Conservation (phyloP, 2,797 vertebrate species). For the Rhynchotus rufescens region DNA sequence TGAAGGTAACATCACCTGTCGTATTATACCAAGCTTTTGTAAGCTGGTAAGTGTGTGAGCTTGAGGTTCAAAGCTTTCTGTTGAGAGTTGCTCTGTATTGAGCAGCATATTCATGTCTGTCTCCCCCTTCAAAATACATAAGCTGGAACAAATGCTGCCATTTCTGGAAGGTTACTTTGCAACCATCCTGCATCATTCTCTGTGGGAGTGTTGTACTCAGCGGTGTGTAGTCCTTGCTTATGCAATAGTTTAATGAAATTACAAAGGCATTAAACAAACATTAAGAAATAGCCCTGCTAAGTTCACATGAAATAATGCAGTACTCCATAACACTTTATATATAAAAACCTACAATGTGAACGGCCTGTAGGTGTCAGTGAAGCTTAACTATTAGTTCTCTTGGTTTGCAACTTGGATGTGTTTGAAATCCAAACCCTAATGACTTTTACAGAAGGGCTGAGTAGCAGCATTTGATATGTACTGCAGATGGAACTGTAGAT, state of each 20-base stretch:
- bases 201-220: not conserved
- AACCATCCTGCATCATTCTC: not conserved
- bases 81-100: not conserved
- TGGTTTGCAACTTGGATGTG: not conserved
- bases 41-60: not conserved
- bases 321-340: fast-evolving
- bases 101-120: not conserved
- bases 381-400: not conserved
- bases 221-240: not conserved
- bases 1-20: not conserved
- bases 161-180: not conserved
- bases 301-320: not conserved
- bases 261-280: not conserved
- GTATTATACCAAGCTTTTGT: not conserved
- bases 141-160: not conserved
- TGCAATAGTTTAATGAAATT: not conserved
- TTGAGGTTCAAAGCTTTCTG: not conserved
- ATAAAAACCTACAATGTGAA: not conserved
- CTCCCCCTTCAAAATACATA: not conserved
- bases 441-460: not conserved
- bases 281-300: not conserved
- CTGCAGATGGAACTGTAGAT: not conserved
- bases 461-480: not conserved
- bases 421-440: not conserved
- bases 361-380: slow-evolving; percentile 59